Base-by-base conservation (phyloP, 64 coral and sea anemone species). In the Anthopleura sola region DNA sequence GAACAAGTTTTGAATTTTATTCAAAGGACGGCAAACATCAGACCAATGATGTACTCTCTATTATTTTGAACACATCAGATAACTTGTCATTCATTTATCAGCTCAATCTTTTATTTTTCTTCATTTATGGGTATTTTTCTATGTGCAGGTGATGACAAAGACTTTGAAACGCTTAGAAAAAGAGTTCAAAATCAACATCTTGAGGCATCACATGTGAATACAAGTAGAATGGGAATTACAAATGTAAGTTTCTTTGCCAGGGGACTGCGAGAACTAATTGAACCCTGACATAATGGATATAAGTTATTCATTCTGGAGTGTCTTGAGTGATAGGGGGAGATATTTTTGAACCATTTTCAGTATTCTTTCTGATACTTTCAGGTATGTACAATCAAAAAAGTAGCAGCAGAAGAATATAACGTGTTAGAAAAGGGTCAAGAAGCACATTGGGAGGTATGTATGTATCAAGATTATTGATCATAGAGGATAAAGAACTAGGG, bases 361-460 rank as follows among this genome's bases (percentile, higher is more conserved):
- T 2, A 32, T 6, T 84, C 49, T 28, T 84, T 40, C 34, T 80
- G 17, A 14, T 55, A 37, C 23, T 88, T 44, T 23, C 56, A 91
- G 89, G 76, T 91, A 37, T 81, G 83, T 37, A 78, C 56, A 55
- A 68, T 81, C 8, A 83, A 85, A 46, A 96, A 96, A 39, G 80
- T 96, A 60, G 91, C 84, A 75, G 85, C 93, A 29, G 97, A 99
- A 75, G 93, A 94, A 69, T 82, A 89, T 49, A 81, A 91, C 84
- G 92, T 98, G 18, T 62, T 99, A 78, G 97, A 91, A 78, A 90
- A 99, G 82, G 92, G 86, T 24, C 83, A 99, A 83, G 97, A 99
- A 38, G 97, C 97, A 17, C 97, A 99, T 55, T 99, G 97, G 97
- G 97, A 99, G 87, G 97, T 99, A 79, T 60, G 97, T 99, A 79